Evolutionary conservation across 2,888 invertebrate genomes (phyloP).

Genomic region (Dicyrtoma fusca): DNA sequence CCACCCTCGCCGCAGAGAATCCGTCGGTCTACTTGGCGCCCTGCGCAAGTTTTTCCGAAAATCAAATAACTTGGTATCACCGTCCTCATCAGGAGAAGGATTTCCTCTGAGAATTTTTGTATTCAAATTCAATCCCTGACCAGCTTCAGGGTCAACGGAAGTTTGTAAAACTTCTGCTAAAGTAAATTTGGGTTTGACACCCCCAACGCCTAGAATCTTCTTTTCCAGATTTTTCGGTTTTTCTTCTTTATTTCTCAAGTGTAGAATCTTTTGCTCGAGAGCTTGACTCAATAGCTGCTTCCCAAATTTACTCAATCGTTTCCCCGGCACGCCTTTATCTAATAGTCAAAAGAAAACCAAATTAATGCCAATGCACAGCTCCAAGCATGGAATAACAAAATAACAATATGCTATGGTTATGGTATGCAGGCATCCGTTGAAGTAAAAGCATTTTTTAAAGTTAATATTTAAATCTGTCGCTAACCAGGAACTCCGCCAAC

Average conservation of each 20-base stretch:
- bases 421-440: background rate
- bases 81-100: background rate
- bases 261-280: slow-evolving; percentile 43
- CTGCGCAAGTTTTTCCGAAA: slow-evolving; percentile 30
- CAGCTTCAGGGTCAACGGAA: slow-evolving; percentile 1
- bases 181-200: slow-evolving; percentile 10
- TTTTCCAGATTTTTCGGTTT: background rate
- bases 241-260: slow-evolving; percentile 32
- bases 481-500: slow-evolving; percentile 36
- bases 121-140: background rate
- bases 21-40: slow-evolving; percentile 25
- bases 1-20: slow-evolving; percentile 46
- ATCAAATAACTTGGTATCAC: background rate
- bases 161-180: slow-evolving; percentile 25
- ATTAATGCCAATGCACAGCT: too few species aligned
- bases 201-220: background rate
- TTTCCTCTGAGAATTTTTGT: background rate
- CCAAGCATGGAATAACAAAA: too few species aligned
- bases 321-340: background rate
- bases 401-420: too few species aligned
- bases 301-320: slow-evolving; percentile 44
- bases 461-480: background rate
- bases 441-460: background rate
- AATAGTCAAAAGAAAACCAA: too few species aligned
- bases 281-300: slow-evolving; percentile 43